Conservation (phyloP, 2,888 invertebrate species). For the Thymelicus acteon region DNA sequence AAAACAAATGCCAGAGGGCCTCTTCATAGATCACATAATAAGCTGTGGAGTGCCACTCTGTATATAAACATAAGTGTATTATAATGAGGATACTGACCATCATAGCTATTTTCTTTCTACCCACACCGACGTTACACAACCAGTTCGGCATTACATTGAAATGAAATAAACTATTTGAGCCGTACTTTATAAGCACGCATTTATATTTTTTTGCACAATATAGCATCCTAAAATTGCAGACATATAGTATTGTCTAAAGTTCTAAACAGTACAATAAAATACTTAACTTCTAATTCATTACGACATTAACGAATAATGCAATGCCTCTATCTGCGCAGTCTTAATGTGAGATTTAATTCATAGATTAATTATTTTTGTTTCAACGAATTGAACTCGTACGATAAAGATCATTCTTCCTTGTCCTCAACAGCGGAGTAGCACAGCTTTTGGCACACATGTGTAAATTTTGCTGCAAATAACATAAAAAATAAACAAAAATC, state of each 20-base stretch:
- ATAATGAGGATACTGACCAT: too few species aligned
- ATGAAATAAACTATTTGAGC: neutral
- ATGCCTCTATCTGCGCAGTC: too few species aligned
- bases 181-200: too few species aligned
- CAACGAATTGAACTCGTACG: neutral
- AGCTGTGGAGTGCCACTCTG: too few species aligned
- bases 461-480: conserved; percentile 83
- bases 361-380: neutral
- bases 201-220: neutral
- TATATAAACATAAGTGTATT: too few species aligned
- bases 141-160: neutral
- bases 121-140: neutral
- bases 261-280: too few species aligned
- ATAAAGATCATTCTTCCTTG: conserved; percentile 57
- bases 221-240: neutral
- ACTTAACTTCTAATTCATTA: too few species aligned
- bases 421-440: conserved; percentile 93
- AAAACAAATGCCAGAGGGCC: too few species aligned
- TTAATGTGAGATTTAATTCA: neutral
- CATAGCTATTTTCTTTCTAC: too few species aligned
- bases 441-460: conserved; percentile 87
- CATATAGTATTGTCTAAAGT: too few species aligned
- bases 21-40: too few species aligned
- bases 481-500: conserved; percentile 38
- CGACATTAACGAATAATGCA: too few species aligned